phyloP scores from a whole-genome alignment of 2,113 vertebrate genomes.

The Dicerorhinus sumatrensis region DNA sequence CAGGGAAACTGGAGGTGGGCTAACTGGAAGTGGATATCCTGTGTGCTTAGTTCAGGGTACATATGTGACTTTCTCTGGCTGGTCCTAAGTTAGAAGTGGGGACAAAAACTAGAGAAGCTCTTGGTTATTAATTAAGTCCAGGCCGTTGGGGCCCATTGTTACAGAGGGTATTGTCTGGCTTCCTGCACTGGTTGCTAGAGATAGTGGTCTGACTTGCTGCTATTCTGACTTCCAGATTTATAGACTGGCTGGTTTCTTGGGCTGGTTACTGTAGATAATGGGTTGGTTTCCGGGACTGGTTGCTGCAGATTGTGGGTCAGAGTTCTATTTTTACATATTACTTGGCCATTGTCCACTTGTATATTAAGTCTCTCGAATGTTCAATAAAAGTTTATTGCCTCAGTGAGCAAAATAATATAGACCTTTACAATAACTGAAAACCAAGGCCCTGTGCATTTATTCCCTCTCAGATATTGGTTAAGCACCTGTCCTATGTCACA shows the following conservation, averaged over 20 bases:
- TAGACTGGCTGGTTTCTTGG: not conserved
- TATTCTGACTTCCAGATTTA: not conserved
- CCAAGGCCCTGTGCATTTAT: not conserved
- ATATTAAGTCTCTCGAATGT: not conserved
- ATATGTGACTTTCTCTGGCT: not conserved
- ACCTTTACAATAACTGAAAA: not conserved
- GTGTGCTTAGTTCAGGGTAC: not conserved
- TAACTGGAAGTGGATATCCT: not conserved
- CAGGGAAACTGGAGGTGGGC: not conserved
- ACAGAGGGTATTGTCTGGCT: not conserved
- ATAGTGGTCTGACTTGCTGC: not conserved
- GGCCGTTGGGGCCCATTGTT: not conserved
- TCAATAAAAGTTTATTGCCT: conserved; percentile 6
- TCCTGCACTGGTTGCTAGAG: not conserved
- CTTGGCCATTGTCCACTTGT: not conserved
- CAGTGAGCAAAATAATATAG: conserved; percentile 11
- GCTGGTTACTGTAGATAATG: not conserved
- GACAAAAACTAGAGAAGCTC: not conserved
- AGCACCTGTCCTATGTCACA: not conserved
- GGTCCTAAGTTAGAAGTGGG: not conserved
- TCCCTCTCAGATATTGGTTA: not conserved
- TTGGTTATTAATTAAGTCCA: not conserved
- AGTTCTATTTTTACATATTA: not conserved
- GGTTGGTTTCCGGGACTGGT: not conserved
- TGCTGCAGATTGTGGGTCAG: not conserved